Percentiles rank a stretch among this genome's conserved stretches.
phyloP scores from a whole-genome alignment of 64 coral and sea anemone genomes.

The Montipora efflorescens region DNA sequence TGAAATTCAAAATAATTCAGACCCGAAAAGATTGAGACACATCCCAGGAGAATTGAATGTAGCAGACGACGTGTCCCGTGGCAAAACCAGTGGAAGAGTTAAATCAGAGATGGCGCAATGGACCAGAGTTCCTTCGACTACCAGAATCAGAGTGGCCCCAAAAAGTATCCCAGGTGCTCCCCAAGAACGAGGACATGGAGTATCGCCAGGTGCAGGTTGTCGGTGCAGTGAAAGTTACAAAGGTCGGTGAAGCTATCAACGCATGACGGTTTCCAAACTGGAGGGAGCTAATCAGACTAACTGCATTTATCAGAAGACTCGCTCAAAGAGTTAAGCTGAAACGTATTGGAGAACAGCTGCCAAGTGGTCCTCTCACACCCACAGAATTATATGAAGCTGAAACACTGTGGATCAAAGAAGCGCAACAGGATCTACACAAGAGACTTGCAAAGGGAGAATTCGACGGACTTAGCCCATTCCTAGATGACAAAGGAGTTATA shows the following conservation, averaged over 20 bases:
- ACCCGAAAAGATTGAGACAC: slow-evolving; percentile 63
- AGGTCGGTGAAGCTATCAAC: too few relatives aligned
- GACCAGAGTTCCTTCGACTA: too few relatives aligned
- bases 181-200: slow-evolving; percentile 41
- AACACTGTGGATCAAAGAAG: too few relatives aligned
- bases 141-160: too few relatives aligned
- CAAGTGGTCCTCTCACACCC: not conserved
- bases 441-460: not conserved
- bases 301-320: slow-evolving; percentile 11
- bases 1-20: slow-evolving; percentile 72
- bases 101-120: too few relatives aligned
- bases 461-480: too few relatives aligned
- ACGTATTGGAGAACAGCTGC: not conserved
- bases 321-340: not conserved
- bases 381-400: not conserved
- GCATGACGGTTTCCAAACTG: too few relatives aligned
- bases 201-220: not conserved
- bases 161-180: slow-evolving; percentile 53
- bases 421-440: slow-evolving; percentile 27
- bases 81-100: too few relatives aligned
- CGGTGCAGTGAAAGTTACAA: too few relatives aligned
- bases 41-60: too few relatives aligned
- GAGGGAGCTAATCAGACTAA: not conserved
- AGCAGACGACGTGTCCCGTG: too few relatives aligned
- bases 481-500: too few relatives aligned